These are phyloP conservation scores for Sminthurinus aureus DNA, from an alignment of 2,888 invertebrate species.

Conservation along the genomic window DNA sequence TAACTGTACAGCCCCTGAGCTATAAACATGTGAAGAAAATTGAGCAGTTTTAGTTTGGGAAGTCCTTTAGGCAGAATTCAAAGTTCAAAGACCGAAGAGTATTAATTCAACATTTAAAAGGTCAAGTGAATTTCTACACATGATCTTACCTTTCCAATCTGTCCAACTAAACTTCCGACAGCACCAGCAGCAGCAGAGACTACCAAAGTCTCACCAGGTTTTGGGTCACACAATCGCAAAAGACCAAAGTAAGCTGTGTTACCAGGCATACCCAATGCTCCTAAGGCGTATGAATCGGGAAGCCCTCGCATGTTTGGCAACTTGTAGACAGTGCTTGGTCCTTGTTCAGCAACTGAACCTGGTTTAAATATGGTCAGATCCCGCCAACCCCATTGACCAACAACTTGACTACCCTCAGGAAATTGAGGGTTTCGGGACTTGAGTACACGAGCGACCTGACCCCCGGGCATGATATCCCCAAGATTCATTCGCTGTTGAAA, in stretches of 20 bases:
- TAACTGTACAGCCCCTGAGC: slow-evolving; percentile 69
- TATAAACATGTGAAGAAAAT: slow-evolving; percentile 37
- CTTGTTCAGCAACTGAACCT: slow-evolving; percentile 41
- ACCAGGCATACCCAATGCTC: slow-evolving; percentile 61
- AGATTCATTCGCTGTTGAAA: slow-evolving; percentile 5
- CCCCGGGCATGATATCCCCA: slow-evolving; percentile 33
- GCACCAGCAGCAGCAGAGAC: slow-evolving; percentile 77
- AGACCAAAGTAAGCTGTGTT: slow-evolving; percentile 80
- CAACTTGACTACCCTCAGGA: slow-evolving; percentile 72
- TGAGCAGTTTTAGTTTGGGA: too few species aligned
- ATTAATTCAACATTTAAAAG: neutral
- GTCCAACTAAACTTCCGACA: slow-evolving; percentile 79
- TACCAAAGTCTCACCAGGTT: slow-evolving; percentile 75
- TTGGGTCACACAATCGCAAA: slow-evolving; percentile 74
- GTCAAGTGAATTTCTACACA: too few species aligned
- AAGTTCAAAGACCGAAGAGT: too few species aligned
- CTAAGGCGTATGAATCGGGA: slow-evolving; percentile 68
- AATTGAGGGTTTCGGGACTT: slow-evolving; percentile 72
- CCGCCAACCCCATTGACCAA: slow-evolving; percentile 75
- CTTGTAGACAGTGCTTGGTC: slow-evolving; percentile 49
- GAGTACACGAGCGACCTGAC: slow-evolving; percentile 66
- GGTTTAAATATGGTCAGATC: slow-evolving; percentile 67
- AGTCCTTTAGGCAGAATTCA: too few species aligned
- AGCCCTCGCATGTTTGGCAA: slow-evolving; percentile 70
- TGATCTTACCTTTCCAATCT: slow-evolving; percentile 75